These are phyloP conservation scores for Gastrophryne carolinensis DNA, from an alignment of 2,797 vertebrate species.

Conservation along the genomic window DNA sequence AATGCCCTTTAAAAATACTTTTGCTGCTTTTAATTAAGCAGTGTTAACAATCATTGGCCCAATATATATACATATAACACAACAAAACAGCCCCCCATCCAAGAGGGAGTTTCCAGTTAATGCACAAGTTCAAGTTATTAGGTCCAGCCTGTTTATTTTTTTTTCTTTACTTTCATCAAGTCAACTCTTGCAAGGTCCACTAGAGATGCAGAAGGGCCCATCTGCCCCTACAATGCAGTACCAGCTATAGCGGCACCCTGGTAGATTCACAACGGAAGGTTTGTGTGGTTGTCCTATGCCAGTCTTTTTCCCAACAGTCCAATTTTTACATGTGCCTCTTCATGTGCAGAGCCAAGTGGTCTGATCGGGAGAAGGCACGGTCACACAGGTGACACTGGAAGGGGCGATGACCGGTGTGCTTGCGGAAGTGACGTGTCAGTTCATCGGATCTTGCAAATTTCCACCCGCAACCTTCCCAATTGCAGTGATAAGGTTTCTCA, in stretches of 20 bases:
- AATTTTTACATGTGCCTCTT: conserved; percentile 87
- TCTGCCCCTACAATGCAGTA: conserved; percentile 60
- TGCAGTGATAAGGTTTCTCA: conserved; percentile 95
- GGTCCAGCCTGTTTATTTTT: conserved; percentile 43
- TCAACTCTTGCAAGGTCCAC: conserved; percentile 3
- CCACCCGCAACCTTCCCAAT: conserved; percentile 95
- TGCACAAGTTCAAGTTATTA: conserved; percentile 40
- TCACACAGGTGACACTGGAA: conserved; percentile 96
- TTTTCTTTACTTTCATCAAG: conserved; percentile 26
- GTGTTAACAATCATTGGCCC: conserved; percentile 34
- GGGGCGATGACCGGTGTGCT: conserved; percentile 91
- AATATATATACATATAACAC: conserved; percentile 7
- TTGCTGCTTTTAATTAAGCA: conserved; percentile 39
- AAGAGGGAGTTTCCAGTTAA: conserved; percentile 45
- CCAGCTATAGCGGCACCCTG: conserved; percentile 65
- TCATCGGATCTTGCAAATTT: conserved; percentile 94
- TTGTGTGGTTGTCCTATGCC: conserved; percentile 1
- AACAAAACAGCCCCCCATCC: conserved; percentile 6
- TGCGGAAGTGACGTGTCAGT: conserved; percentile 92
- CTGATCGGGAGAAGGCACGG: conserved; percentile 90
- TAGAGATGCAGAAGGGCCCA: conserved; percentile 3
- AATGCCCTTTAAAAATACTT: conserved; percentile 43
- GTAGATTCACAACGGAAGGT: neutral
- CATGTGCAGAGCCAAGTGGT: conserved; percentile 95
- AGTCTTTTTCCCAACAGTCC: conserved; percentile 22